phyloP scores from a whole-genome alignment of 2,797 vertebrate genomes.

The Pangasius krempfi region DNA sequence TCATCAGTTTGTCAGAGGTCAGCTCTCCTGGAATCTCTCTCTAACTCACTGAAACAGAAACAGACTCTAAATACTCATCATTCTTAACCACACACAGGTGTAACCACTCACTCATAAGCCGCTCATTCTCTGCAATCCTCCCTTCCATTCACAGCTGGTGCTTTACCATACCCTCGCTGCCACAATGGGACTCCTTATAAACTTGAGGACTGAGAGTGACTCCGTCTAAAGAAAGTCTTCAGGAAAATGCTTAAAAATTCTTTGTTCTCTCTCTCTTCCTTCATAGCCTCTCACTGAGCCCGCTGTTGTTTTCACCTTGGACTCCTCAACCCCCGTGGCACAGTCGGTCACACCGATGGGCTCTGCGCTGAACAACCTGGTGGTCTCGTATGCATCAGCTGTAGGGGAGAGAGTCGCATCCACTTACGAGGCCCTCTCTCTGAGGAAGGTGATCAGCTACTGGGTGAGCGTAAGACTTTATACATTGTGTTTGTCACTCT shows the following conservation, averaged over 20 bases:
- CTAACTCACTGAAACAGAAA: background rate
- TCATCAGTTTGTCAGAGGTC: background rate
- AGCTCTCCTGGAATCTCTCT: background rate
- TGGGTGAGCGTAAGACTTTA: conserved; percentile 60
- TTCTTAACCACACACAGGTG: background rate
- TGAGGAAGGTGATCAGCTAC: conserved; percentile 94
- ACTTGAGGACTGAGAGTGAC: background rate
- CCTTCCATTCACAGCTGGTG: background rate
- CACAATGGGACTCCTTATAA: background rate
- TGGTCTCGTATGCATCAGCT: conserved; percentile 91
- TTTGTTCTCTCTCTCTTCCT: background rate
- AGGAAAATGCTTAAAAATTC: background rate
- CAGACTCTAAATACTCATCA: background rate
- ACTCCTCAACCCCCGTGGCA: conserved; percentile 67
- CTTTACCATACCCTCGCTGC: background rate
- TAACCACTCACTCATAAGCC: background rate
- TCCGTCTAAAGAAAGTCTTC: background rate
- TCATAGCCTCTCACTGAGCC: conserved; percentile 68
- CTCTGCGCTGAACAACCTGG: conserved; percentile 88
- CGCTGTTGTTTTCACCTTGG: conserved; percentile 64
- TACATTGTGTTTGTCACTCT: background rate
- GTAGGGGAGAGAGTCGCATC: conserved; percentile 92
- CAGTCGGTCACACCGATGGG: conserved; percentile 73
- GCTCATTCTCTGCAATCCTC: background rate
- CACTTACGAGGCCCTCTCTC: conserved; percentile 91